Percentiles rank a stretch among this genome's conserved stretches.
Conservation (phyloP, 2,113 vertebrate species). For the Megaptera novaeangliae region DNA sequence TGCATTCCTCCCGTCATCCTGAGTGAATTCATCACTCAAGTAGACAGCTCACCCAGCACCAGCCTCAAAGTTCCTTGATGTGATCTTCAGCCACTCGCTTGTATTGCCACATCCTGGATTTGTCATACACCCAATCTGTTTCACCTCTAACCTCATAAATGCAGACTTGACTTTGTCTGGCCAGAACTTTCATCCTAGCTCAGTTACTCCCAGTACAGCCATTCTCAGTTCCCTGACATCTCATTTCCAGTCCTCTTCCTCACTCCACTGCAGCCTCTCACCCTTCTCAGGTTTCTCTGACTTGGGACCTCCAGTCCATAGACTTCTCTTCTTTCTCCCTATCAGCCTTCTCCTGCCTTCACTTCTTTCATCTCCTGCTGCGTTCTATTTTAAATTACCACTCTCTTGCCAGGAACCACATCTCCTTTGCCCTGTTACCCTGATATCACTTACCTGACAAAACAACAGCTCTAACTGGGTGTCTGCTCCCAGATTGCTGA, state of each 20-base stretch:
- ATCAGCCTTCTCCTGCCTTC: neutral
- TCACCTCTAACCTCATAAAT: neutral
- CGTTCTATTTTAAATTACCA: slow-evolving; percentile 29
- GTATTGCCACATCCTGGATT: neutral
- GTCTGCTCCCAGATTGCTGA: neutral
- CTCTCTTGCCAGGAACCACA: neutral
- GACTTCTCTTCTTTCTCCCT: neutral
- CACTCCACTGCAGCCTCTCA: neutral
- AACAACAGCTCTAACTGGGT: neutral
- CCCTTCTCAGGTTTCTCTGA: neutral
- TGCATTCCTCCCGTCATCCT: neutral
- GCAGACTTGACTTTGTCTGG: neutral
- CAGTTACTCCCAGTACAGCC: neutral
- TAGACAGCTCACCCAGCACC: neutral
- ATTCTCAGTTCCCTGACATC: neutral
- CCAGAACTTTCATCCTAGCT: neutral
- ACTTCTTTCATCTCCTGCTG: slow-evolving; percentile 9
- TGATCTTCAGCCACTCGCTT: neutral
- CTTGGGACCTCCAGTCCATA: neutral
- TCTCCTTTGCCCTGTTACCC: neutral
- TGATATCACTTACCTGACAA: neutral
- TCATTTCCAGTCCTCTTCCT: neutral
- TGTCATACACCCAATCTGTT: neutral
- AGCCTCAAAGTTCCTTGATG: neutral
- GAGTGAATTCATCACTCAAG: neutral